Conservation (phyloP, 2,888 invertebrate genomes). For the Trachelus iudaicus region DNA sequence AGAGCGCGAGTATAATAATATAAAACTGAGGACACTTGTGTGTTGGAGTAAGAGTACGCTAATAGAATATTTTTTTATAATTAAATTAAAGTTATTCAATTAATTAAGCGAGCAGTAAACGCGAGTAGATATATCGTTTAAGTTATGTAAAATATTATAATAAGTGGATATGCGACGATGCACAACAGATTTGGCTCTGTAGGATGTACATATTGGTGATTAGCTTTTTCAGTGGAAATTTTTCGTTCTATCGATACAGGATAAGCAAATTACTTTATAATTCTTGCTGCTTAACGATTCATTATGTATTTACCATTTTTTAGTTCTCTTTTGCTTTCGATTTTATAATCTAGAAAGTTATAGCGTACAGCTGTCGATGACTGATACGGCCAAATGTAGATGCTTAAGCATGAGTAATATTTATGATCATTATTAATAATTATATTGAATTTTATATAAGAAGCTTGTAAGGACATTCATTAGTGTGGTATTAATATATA, state of each 20-base stretch:
- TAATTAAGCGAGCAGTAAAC: not conserved
- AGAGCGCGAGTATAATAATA: not conserved
- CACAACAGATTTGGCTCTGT: not conserved
- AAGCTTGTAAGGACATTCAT: constrained; percentile 20
- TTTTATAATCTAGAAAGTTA: not conserved
- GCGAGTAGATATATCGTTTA: not conserved
- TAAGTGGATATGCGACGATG: not conserved
- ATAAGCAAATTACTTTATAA: not conserved
- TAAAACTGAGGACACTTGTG: not conserved
- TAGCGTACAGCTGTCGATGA: constrained; percentile 38
- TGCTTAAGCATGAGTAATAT: constrained; percentile 35
- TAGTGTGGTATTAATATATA: not conserved
- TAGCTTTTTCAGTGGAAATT: not conserved
- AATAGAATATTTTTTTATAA: not conserved
- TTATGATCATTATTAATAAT: constrained; percentile 19
- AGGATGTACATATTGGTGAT: constrained; percentile 1
- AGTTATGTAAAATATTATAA: not conserved
- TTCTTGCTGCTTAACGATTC: constrained; percentile 7
- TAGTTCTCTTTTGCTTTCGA: constrained; percentile 1
- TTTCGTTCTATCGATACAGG: not conserved
- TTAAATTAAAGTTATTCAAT: not conserved
- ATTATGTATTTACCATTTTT: constrained; percentile 23
- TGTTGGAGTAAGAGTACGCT: not conserved
- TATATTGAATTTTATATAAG: constrained; percentile 13
- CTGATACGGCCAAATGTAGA: constrained; percentile 58